Evolutionary conservation across 2,888 invertebrate species (phyloP), one percentile per base, ranked within the genome.

Genomic region (Dromius quadrimaculatus): DNA sequence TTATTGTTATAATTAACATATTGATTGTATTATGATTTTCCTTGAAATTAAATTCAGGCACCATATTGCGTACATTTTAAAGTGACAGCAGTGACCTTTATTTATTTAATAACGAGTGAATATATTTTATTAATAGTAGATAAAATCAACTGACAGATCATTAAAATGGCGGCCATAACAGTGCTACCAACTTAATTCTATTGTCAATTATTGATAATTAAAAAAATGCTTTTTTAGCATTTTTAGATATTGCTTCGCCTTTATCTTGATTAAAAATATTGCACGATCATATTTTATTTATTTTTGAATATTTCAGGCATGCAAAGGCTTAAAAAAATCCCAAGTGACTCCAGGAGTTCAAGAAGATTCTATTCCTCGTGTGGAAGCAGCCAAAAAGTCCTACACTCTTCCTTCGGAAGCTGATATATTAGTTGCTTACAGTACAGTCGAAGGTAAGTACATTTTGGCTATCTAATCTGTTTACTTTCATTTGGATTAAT

Each of bases 331-430:
- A 32, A 41, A 23, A 13, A 68, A 28, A 38, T 59, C 68, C 17
- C 3, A 11, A 41, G 23, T 62, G 5, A 5, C 59, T 15, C 5
- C 20, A 38, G 54, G 41, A 23, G 17, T 66, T 9, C 59, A 68
- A 45, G 68, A 68, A 59, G 68, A 68, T 59, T 59, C 59, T 28
- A 28, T 43, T 1, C 45, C n/a, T 11, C 41, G 68, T 43, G 15
- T 19, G 19, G 68, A 68, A 28, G 19, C 19, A 13, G 68, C 59
- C 5, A 61, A 50, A 43, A 61, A 61, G 17, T 50, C 43, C 9
- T 76, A 76, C 43, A 74, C 74, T 19, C 71, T 76, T 41, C 77
- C 77, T 22, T 63, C 73, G 13, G 77, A 77, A 72, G 74, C 76
- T 8, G 77, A 77, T 71, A 74, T 77, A 43, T 41, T 76, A 11